A percentile compares a stretch with the other conserved stretches of the same genome.
phyloP scores from a whole-genome alignment of 2,888 invertebrate genomes.

The Anticlea derivata region DNA sequence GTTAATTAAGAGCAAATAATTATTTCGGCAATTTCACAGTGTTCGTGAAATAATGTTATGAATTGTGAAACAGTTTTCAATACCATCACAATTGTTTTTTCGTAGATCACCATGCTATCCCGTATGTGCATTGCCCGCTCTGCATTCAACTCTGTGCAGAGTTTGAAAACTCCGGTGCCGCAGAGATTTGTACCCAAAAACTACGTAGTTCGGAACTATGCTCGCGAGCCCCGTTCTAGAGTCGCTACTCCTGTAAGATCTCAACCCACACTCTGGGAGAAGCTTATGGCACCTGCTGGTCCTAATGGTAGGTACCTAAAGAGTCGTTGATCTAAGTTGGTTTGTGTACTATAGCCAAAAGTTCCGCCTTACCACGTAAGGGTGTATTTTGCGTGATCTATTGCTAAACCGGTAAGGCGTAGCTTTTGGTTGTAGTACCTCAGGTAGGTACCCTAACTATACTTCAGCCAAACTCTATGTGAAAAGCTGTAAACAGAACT shows the following conservation, averaged over 20 bases:
- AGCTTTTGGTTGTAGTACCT: too few relatives aligned
- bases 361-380: too few relatives aligned
- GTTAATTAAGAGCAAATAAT: too few relatives aligned
- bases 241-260: conserved; percentile 60
- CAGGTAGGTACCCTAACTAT: too few relatives aligned
- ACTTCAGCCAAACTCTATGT: too few relatives aligned
- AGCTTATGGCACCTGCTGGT: conserved; percentile 89
- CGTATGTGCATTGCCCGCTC: conserved; percentile 74
- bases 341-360: too few relatives aligned
- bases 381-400: neutral
- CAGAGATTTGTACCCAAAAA: conserved; percentile 74
- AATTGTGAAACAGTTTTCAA: conserved; percentile 22
- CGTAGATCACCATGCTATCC: conserved; percentile 75
- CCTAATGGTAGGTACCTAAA: conserved; percentile 89
- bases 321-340: too few relatives aligned
- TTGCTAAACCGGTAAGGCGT: too few relatives aligned
- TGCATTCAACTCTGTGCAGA: conserved; percentile 58
- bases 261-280: conserved; percentile 86
- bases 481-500: too few relatives aligned
- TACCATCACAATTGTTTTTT: conserved; percentile 28
- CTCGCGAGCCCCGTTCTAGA: conserved; percentile 76
- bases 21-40: neutral
- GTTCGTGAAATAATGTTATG: conserved; percentile 2
- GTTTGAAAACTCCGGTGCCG: conserved; percentile 68
- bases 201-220: conserved; percentile 80